phyloP scores from a whole-genome alignment of 2,113 vertebrate genomes.

The Empidonax alnorum region DNA sequence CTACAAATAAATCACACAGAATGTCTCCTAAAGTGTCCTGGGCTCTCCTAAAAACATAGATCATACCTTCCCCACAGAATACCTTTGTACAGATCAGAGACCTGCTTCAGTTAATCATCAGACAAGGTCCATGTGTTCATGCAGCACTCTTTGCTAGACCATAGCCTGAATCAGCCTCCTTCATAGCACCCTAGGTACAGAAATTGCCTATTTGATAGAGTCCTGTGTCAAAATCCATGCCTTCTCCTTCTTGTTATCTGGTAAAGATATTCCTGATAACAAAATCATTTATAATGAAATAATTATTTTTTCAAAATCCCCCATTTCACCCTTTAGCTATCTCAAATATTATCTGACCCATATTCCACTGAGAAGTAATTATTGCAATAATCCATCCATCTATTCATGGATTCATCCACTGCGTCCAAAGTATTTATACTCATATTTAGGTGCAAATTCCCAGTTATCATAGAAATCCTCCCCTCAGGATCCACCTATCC shows the following conservation, averaged over 20 bases:
- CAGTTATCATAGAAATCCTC: background rate
- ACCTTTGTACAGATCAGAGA: background rate
- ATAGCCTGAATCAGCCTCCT: background rate
- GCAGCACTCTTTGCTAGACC: background rate
- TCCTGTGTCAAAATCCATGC: background rate
- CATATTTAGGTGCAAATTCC: background rate
- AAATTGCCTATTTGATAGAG: background rate
- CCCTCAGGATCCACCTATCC: background rate
- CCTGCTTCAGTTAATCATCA: background rate
- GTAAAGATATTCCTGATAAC: background rate
- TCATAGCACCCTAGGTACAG: background rate
- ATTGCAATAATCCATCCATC: background rate
- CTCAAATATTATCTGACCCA: background rate
- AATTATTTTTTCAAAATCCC: background rate
- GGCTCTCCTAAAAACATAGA: conserved; percentile 25
- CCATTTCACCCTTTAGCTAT: background rate
- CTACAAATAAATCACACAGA: conserved; percentile 17
- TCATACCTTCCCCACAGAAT: conserved; percentile 4
- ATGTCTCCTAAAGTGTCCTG: conserved; percentile 4
- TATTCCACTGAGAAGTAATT: background rate
- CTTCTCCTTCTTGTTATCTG: background rate
- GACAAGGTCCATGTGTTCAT: background rate
- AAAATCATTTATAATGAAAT: background rate
- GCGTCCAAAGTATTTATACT: background rate
- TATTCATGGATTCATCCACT: background rate